Base-by-base conservation (phyloP, 1,140 invertebrate genomes). In the Augochlora pura region DNA sequence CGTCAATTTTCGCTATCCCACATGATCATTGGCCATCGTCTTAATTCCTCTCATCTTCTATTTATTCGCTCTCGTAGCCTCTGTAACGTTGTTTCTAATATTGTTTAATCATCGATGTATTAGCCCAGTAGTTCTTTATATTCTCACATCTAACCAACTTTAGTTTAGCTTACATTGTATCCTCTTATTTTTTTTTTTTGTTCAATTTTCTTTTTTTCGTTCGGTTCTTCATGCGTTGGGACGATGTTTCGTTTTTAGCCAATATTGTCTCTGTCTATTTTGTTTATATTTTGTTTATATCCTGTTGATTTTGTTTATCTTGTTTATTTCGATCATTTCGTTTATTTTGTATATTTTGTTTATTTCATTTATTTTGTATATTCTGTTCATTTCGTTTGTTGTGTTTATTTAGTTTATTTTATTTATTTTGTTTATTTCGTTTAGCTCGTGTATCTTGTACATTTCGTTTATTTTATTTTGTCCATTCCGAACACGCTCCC, bases 51-150 rank as follows among this genome's bases (percentile, higher is more conserved):
- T 42, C 10, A 46, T 14, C 42, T 68, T 71, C 12, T 14, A 57
- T 64, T 77, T 39, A 68, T 59, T 32, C 38, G 52, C 38, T 49
- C 18, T 65, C 27, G 23, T 39, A 57, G 54, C 62, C 27, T 52
- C n/a, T 63, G 21, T 75, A 60, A 79, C 54, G 52, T 63, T 76
- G 62, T 64, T 14, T 52, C 23, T 77, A 77, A 77, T 77, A 69
- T 38, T 16, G 16, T 57, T 70, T 68, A 27, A 63, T 64, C 16
- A 63, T 70, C 76, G 60, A 27, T 42, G 46, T 64, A n/a, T 27
- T 27, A 39, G 32, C 7, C n/a, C 42, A 46, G 64, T 54, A 68
- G 46, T 69, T 38, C 9, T 18, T 5, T 18, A 18, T 18, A n/a
- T 72, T 42, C 8, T 18, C 42, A 54, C 6, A 18, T 54, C 57